Percentiles rank a stretch among this genome's conserved stretches.
phyloP scores from a whole-genome alignment of 2,797 vertebrate species.

The Hylomyscus alleni region DNA sequence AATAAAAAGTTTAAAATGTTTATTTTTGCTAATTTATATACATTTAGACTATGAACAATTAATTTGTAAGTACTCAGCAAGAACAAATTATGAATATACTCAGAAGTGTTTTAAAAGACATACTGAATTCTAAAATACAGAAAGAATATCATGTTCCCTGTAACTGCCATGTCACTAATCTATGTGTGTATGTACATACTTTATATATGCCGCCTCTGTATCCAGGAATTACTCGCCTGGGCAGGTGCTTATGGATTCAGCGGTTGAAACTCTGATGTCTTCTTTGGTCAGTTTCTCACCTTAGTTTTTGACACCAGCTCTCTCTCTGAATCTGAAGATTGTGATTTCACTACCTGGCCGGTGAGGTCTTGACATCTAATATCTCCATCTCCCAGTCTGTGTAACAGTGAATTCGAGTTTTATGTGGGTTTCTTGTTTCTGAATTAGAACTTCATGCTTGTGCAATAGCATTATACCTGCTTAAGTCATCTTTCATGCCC shows the following conservation, averaged over 20 bases:
- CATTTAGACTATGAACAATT: conserved; percentile 76
- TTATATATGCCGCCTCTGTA: no score
- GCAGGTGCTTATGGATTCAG: not conserved
- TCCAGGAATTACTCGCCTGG: no score
- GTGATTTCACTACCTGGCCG: not conserved
- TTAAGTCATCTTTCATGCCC: not conserved
- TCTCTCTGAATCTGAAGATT: not conserved
- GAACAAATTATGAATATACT: conserved; percentile 65
- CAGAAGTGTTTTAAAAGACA: conserved; percentile 59
- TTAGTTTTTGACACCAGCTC: not conserved
- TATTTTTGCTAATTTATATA: conserved; percentile 66
- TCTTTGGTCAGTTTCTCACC: not conserved
- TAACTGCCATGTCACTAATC: not conserved
- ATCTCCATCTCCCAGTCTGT: not conserved
- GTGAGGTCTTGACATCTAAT: not conserved
- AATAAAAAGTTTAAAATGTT: conserved; percentile 76
- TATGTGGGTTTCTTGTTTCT: no score
- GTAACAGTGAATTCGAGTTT: not conserved
- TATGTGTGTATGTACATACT: not conserved
- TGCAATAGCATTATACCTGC: not conserved
- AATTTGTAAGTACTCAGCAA: conserved; percentile 78
- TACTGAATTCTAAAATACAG: not conserved
- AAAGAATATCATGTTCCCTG: not conserved
- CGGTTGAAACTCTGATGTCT: not conserved
- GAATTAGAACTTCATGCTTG: not conserved